Conservation (phyloP, 2,888 invertebrate species). For the Helobdella robusta region DNA sequence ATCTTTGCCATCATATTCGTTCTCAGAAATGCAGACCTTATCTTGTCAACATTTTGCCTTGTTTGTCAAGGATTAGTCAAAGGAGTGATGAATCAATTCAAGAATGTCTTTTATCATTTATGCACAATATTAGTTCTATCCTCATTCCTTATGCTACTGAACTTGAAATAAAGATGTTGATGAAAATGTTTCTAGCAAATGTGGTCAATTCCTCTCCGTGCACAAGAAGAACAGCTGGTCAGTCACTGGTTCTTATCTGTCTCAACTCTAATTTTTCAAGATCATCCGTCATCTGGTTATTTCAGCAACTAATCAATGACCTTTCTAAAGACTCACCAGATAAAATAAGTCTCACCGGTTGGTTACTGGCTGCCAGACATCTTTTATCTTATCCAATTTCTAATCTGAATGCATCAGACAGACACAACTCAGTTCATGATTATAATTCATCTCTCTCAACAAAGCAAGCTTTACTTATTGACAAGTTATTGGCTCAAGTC, state of each 20-base stretch:
- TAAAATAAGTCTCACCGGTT: too few relatives aligned
- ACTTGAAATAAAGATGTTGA: slow-evolving; percentile 62
- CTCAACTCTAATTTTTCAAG: slow-evolving; percentile 56
- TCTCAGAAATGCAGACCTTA: slow-evolving; percentile 71
- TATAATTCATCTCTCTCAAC: too few relatives aligned
- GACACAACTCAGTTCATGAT: too few relatives aligned
- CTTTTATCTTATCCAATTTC: too few relatives aligned
- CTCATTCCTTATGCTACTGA: slow-evolving; percentile 64
- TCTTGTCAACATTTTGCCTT: slow-evolving; percentile 65
- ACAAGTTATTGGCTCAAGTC: slow-evolving; percentile 46
- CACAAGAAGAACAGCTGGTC: slow-evolving; percentile 70
- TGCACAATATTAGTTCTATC: slow-evolving; percentile 60
- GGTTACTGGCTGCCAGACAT: too few relatives aligned
- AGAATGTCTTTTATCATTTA: slow-evolving; percentile 59
- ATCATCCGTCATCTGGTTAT: slow-evolving; percentile 4
- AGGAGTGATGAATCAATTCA: slow-evolving; percentile 64
- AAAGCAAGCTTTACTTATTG: too few relatives aligned
- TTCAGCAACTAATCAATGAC: too few relatives aligned
- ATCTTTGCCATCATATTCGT: slow-evolving; percentile 63
- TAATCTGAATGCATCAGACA: too few relatives aligned
- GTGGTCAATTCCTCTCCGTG: slow-evolving; percentile 61
- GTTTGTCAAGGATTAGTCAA: slow-evolving; percentile 62
- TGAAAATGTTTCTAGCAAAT: slow-evolving; percentile 62
- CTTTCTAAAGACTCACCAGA: too few relatives aligned
- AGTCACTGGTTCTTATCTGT: slow-evolving; percentile 70